Conservation (phyloP, 1,140 invertebrate species). For the Drosophila albomicans region DNA sequence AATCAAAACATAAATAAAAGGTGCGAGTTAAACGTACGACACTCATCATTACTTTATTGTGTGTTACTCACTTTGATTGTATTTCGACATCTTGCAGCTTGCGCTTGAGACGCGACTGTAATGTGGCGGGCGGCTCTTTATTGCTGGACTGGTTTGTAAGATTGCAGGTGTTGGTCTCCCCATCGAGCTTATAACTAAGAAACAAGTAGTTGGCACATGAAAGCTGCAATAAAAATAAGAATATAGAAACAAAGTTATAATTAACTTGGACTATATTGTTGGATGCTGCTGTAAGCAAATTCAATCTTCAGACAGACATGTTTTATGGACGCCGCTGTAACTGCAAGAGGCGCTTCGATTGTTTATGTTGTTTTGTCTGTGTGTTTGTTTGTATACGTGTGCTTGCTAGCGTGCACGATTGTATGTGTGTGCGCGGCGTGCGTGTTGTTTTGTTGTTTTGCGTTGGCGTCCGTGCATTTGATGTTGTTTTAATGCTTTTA, state of each 20-base stretch:
- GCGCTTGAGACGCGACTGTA: conserved; percentile 90
- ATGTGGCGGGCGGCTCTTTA: conserved; percentile 86
- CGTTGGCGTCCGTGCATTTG: conserved; percentile 65
- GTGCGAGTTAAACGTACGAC: background rate
- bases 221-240: conserved; percentile 87
- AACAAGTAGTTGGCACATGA: conserved; percentile 95
- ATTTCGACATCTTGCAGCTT: conserved; percentile 97
- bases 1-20: conserved; percentile 59
- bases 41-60: conserved; percentile 15
- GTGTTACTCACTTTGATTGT: conserved; percentile 91
- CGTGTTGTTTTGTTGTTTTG: conserved; percentile 59
- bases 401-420: conserved; percentile 1
- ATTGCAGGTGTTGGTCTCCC: conserved; percentile 90
- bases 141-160: conserved; percentile 87
- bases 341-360: conserved; percentile 38
- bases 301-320: conserved; percentile 11
- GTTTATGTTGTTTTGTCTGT: conserved; percentile 30
- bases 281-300: background rate
- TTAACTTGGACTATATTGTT: background rate
- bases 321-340: conserved; percentile 19
- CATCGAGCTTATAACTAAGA: conserved; percentile 92
- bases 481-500: conserved; percentile 56
- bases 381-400: conserved; percentile 11
- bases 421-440: conserved; percentile 41
- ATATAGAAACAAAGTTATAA: background rate